Conservation (phyloP, 2,113 vertebrate species). For the Phainopepla nitens region DNA sequence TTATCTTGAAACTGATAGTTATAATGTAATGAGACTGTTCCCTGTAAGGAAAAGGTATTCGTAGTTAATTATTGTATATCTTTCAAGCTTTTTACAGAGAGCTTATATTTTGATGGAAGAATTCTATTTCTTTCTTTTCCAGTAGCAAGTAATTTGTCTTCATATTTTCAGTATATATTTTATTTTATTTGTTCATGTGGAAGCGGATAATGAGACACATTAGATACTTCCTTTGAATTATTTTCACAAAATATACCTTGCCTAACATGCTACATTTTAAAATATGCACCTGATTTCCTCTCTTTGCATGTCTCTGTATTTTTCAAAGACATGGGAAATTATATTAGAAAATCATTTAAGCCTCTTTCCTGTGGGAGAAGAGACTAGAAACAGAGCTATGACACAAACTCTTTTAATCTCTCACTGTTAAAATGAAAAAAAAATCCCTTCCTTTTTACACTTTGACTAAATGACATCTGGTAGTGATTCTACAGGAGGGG, state of each 20-base stretch:
- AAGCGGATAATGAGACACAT: neutral
- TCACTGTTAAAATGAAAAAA: slow-evolving; percentile 44
- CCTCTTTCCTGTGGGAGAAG: neutral
- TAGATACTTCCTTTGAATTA: neutral
- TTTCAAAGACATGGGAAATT: slow-evolving; percentile 33
- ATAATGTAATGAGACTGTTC: neutral
- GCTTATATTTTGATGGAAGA: neutral
- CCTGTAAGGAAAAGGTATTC: neutral
- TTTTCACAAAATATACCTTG: neutral
- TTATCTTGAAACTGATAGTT: neutral
- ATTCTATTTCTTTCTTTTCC: neutral
- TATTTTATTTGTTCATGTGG: neutral
- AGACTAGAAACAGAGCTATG: neutral
- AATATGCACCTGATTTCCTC: neutral
- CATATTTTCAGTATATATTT: neutral
- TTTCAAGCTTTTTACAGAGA: neutral
- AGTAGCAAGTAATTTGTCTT: neutral
- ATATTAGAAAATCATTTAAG: slow-evolving; percentile 43
- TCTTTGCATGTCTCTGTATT: neutral
- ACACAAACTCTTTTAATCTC: slow-evolving; percentile 41
- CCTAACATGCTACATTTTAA: neutral
- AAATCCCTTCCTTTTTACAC: slow-evolving; percentile 19
- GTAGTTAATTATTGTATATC: neutral
- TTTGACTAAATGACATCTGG: slow-evolving; percentile 2
- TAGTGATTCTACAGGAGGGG: slow-evolving; percentile 3